Percentiles rank a stretch among this genome's conserved stretches.
Conservation (phyloP, 2,113 vertebrate species). For the Parotia lawesii region DNA sequence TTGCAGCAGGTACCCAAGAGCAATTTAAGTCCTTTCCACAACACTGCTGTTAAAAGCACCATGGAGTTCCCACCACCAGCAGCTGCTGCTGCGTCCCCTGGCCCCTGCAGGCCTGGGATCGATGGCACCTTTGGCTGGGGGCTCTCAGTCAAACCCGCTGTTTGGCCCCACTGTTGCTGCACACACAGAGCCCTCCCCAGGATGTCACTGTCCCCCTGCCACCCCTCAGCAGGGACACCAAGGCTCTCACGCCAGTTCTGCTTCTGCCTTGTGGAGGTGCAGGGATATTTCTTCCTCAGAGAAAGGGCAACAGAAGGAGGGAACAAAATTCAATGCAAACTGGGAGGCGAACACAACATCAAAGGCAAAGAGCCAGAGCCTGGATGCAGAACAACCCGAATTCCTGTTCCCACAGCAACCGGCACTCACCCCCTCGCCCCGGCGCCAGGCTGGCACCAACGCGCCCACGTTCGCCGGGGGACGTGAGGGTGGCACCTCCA, state of each 20-base stretch:
- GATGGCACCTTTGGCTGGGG: accelerated
- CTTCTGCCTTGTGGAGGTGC: neutral
- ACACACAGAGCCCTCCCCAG: no score
- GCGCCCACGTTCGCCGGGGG: accelerated
- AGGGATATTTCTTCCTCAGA: neutral
- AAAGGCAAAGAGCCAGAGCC: neutral
- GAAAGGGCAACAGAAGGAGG: neutral
- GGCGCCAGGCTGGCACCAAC: neutral
- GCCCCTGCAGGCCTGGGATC: accelerated
- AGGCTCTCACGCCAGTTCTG: neutral
- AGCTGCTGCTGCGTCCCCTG: neutral
- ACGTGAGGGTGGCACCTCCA: accelerated
- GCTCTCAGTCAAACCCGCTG: accelerated
- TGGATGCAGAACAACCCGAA: neutral
- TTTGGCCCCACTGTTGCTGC: neutral
- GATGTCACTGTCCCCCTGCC: neutral
- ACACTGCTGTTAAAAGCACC: neutral
- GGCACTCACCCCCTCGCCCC: accelerated
- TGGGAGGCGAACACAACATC: accelerated
- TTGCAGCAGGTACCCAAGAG: neutral
- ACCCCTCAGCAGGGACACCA: accelerated
- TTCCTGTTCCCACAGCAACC: conserved; percentile 23
- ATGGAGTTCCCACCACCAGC: accelerated
- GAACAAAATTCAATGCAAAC: neutral
- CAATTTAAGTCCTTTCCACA: neutral